Conservation (phyloP, 2,797 vertebrate genomes). For the Tenualosa ilisha region DNA sequence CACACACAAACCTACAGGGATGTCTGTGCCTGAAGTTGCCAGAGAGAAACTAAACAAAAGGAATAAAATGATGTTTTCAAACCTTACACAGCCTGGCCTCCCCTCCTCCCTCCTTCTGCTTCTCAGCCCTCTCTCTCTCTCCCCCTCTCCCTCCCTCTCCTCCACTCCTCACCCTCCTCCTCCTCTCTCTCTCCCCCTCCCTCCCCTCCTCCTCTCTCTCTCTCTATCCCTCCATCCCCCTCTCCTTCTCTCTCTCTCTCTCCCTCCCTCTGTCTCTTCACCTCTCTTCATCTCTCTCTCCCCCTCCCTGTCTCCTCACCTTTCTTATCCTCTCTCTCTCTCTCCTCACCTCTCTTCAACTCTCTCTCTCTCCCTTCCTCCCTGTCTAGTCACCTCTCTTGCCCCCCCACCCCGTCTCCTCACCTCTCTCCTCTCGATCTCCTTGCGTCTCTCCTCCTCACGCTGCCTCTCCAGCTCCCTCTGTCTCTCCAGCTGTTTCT, state of each 20-base stretch:
- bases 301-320: neutral
- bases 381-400: neutral
- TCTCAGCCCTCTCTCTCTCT: too few relatives aligned
- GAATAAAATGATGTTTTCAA: too few relatives aligned
- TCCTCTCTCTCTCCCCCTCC: neutral
- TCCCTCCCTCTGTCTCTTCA: neutral
- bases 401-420: conserved; percentile 21
- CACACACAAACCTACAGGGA: neutral
- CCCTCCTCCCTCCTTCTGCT: too few relatives aligned
- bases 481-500: conserved; percentile 91
- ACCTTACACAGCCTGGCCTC: too few relatives aligned
- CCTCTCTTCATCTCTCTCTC: neutral
- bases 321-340: neutral
- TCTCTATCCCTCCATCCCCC: neutral
- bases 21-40: too few relatives aligned
- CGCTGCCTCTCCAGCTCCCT: conserved; percentile 90
- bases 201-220: neutral
- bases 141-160: neutral
- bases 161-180: neutral
- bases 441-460: conserved; percentile 92
- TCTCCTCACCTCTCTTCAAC: neutral
- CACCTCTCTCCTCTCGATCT: conserved; percentile 96
- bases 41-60: too few relatives aligned
- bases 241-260: neutral
- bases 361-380: neutral